Percentiles rank a stretch among this genome's conserved stretches.
Conservation (phyloP, 2,888 invertebrate genomes). For the Phyllotreta cruciferae region DNA sequence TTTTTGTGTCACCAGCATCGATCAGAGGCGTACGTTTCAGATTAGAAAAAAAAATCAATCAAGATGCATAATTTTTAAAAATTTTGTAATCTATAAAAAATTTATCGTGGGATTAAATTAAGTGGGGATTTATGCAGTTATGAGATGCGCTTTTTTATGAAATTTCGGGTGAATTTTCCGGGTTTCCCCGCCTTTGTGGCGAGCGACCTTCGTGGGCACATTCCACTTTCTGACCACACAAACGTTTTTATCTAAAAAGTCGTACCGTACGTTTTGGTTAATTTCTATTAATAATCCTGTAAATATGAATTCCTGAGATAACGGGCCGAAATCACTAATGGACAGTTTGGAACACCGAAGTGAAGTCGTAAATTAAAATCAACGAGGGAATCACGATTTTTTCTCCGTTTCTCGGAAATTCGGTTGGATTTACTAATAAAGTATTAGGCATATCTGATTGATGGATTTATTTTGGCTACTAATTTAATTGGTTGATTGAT, state of each 20-base stretch:
- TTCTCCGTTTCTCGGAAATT: slow-evolving; percentile 18
- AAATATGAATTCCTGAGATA: slow-evolving; percentile 36
- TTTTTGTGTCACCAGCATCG: background rate
- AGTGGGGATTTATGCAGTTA: no score
- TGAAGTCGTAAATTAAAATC: slow-evolving; percentile 27
- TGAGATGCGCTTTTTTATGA: no score
- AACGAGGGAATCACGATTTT: slow-evolving; percentile 24
- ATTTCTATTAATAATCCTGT: slow-evolving; percentile 38
- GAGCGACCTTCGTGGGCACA: slow-evolving; percentile 1
- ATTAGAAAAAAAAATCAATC: slow-evolving; percentile 2
- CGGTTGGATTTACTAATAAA: background rate
- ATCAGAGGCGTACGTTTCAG: background rate
- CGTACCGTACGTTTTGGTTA: slow-evolving; percentile 30
- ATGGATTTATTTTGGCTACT: background rate
- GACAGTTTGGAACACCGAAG: slow-evolving; percentile 24
- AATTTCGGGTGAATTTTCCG: no score
- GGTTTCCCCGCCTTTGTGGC: no score
- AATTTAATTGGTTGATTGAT: no score
- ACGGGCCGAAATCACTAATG: slow-evolving; percentile 31
- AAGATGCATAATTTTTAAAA: background rate
- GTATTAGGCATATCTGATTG: background rate
- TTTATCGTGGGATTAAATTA: no score
- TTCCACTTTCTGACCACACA: slow-evolving; percentile 38
- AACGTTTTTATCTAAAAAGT: slow-evolving; percentile 25
- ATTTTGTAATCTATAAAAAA: no score